These are phyloP conservation scores for Balanococcus diminutus DNA, from an alignment of 2,888 invertebrate genomes.

Conservation along the genomic window DNA sequence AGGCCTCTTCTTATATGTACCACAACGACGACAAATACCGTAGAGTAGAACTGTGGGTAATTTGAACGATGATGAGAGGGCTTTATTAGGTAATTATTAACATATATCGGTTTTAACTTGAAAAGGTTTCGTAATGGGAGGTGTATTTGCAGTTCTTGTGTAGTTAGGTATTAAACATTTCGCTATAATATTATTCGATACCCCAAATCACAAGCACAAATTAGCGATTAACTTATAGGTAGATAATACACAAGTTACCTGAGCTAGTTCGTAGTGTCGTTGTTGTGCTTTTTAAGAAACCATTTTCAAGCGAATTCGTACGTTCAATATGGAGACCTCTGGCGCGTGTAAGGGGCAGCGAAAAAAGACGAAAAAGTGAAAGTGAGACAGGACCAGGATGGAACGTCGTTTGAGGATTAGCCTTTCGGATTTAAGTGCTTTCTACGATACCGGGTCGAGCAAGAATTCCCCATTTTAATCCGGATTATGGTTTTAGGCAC, in stretches of 20 bases:
- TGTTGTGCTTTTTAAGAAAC: too few species aligned
- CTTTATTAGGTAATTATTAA: constrained; percentile 19
- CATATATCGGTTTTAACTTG: constrained; percentile 17
- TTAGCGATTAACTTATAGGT: neutral
- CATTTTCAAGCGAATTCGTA: neutral
- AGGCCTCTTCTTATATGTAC: neutral
- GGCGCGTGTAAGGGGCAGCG: neutral
- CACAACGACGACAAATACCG: neutral
- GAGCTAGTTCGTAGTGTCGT: neutral
- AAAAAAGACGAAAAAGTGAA: constrained; percentile 4
- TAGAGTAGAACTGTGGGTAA: neutral
- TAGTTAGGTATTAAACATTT: neutral
- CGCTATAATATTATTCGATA: neutral
- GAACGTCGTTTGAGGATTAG: constrained; percentile 40
- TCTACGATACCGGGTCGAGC: constrained; percentile 28
- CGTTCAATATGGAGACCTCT: neutral
- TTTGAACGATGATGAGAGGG: neutral
- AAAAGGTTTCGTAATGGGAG: neutral
- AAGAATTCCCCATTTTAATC: constrained; percentile 51
- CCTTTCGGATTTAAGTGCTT: constrained; percentile 38
- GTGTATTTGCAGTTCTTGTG: neutral
- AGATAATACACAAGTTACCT: neutral
- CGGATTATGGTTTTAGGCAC: constrained; percentile 54
- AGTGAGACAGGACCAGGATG: neutral
- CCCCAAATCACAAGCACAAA: constrained; percentile 1